These are phyloP conservation scores for Numida meleagris DNA, from an alignment of 2,113 vertebrate genomes.

Conservation along the genomic window DNA sequence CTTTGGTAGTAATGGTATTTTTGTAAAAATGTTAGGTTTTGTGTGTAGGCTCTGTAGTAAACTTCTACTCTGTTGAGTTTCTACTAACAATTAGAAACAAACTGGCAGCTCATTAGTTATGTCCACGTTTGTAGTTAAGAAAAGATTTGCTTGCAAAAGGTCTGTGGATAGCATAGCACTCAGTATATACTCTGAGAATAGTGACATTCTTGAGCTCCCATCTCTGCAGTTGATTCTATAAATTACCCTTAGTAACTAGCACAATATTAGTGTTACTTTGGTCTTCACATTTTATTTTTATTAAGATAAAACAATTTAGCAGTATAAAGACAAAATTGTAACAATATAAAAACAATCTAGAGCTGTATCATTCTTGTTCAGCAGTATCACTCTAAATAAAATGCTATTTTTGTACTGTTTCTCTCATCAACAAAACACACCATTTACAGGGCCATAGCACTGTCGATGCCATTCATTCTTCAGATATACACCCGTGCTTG, in stretches of 20 bases:
- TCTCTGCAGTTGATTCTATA: neutral
- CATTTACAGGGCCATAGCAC: neutral
- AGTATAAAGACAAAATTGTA: conserved; percentile 19
- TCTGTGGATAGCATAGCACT: neutral
- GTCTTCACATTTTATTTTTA: conserved; percentile 56
- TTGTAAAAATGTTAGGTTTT: neutral
- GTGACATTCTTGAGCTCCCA: neutral
- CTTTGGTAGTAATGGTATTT: neutral
- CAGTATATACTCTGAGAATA: too few relatives aligned
- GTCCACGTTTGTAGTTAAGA: neutral
- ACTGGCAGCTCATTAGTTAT: neutral
- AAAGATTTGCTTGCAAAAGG: neutral
- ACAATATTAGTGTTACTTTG: neutral
- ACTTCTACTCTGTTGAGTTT: neutral
- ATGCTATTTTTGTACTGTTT: neutral
- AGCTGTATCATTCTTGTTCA: neutral
- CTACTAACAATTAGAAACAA: neutral
- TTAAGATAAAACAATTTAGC: conserved; percentile 65
- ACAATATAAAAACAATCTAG: neutral
- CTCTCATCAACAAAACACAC: neutral
- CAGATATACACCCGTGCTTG: neutral
- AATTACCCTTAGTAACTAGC: neutral
- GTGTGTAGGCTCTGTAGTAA: neutral
- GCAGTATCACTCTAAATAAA: neutral
- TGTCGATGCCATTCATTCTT: neutral